Base-by-base conservation (phyloP, 2,888 invertebrate species). In the Xestia ashworthii region DNA sequence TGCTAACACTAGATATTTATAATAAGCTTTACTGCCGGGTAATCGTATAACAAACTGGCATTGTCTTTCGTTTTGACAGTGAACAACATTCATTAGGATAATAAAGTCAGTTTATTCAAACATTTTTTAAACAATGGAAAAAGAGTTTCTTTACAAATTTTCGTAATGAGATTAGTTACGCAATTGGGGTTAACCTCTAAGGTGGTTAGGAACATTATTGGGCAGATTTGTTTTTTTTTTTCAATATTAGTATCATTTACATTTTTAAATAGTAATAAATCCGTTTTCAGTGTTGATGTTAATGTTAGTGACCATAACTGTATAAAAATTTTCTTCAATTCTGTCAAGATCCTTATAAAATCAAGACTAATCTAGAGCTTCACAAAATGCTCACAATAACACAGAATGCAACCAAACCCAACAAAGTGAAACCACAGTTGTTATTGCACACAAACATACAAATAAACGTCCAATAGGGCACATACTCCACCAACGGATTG, bases 401-500 rank as follows among this genome's bases (percentile, higher is more conserved):
- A 62, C 4, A 16, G 11, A 16, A 50, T 41, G 2, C n/a, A 25
- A 12, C 19, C 44, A 3, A 44, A 55, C 19, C 32, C 14, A 0
- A 38, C 19, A 6, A 68, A 3, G 0, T 69, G 5, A 46, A 8
- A 9, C 41, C n/a, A 3, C 41, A 2, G 22, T 48, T 71, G 46
- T 58, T 5, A 60, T 4, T 22, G 38, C 50, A 41, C 19, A 74
- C 48, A 68, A 68, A 68, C 38, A 41, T n/a, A 74, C 48, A 71
- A 71, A 68, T 60, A 81, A 41, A 60, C 25, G 6, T 46, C n/a
- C 6, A 58, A 44, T 16, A 48, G 11, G 19, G 53, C 6, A 78
- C 44, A 66, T 60, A 14, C 66, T 55, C 3, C 11, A 5, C 60
- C 41, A 50, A 50, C 38, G 1, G 32, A 84, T 62, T 81, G 77